Base-by-base conservation (phyloP, 2,888 invertebrate species). In the Ganaspis brasiliensis region DNA sequence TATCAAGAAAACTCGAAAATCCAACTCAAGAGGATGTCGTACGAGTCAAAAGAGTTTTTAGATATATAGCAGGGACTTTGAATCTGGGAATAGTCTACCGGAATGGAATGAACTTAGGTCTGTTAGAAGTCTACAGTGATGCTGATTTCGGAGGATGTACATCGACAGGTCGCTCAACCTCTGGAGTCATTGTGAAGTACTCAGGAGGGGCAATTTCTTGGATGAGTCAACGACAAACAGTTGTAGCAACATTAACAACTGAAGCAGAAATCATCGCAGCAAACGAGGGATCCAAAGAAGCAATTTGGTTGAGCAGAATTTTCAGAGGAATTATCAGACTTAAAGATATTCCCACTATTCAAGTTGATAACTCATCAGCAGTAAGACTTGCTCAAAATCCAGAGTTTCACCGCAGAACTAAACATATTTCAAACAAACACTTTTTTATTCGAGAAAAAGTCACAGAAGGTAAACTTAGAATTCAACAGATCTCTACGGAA, bases 111-210 rank as follows among this genome's bases (percentile, higher is more conserved):
- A n/a, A n/a, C n/a, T n/a, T n/a, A n/a, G n/a, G 59, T n/a, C 2
- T 56, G 59, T 21, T 74, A 21, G 61, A 73, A 12, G 71, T 72
- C 52, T 82, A 71, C 31, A 89, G 87, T 35, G 88, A 91, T 83
- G 87, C 89, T 40, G 89, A 91, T 81, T 90, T 87, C 78, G 89
- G 86, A 56, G 87, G 87, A 5, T 87, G 87, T 40, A 40, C 67
- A 35, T 82, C 74, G 40, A 87, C 87, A 21, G 83, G 87, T 9
- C 80, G 89, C n/a, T 88, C 85, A 71, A 88, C 86, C 12, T 82
- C 87, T 45, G 88, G 85, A 14, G 76, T 84, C 0, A 74, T 86
- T 1, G 76, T 82, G 8, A 78, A 63, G 19, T 82, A 81, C 72
- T 74, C 86, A 37, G 86, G 84, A 21, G 86, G 84, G 31, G 82